phyloP scores from a whole-genome alignment of 2,113 vertebrate genomes.

The Recurvirostra avosetta region DNA sequence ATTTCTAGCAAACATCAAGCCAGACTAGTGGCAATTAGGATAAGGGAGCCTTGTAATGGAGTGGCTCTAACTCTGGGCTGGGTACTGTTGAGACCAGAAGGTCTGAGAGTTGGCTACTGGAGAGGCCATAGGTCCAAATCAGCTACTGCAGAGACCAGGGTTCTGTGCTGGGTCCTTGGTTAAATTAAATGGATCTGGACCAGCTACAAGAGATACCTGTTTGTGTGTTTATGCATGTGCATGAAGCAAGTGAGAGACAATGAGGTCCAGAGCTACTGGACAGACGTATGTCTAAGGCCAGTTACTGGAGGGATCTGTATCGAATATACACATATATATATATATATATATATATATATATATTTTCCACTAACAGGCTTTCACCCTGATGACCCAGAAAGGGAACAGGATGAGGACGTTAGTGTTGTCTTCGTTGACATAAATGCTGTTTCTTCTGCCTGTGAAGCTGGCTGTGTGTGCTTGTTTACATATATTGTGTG shows the following conservation, averaged over 20 bases:
- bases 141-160: not conserved
- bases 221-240: not conserved
- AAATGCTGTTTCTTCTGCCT: not conserved
- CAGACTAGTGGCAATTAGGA: not conserved
- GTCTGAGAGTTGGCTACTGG: not conserved
- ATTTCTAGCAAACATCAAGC: not conserved
- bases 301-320: not conserved
- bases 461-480: not conserved
- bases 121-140: accelerated
- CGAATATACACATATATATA: not conserved
- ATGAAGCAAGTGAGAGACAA: not conserved
- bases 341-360: too few species aligned
- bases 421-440: accelerated
- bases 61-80: not conserved
- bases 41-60: accelerated
- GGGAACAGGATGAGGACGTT: not conserved
- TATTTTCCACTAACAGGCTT: not conserved
- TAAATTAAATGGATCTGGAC: not conserved
- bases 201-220: not conserved
- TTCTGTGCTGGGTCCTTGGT: not conserved
- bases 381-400: not conserved
- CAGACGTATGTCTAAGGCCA: not conserved
- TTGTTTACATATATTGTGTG: not conserved
- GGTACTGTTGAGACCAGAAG: accelerated
- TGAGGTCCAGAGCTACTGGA: not conserved